A percentile compares a stretch with the other conserved stretches of the same genome.
phyloP scores from a whole-genome alignment of 1,140 invertebrate genomes.

The Polyergus mexicanus region DNA sequence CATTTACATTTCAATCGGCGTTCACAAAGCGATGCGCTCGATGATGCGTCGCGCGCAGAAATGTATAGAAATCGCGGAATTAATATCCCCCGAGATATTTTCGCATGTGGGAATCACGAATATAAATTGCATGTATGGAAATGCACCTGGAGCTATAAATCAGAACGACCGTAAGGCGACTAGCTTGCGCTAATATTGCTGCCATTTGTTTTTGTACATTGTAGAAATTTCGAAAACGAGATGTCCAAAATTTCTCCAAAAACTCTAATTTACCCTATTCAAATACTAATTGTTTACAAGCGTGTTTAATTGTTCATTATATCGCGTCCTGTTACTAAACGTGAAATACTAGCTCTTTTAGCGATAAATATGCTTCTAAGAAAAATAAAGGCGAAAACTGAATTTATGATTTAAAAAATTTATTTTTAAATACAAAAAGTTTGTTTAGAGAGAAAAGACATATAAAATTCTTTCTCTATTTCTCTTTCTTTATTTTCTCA shows the following conservation, averaged over 20 bases:
- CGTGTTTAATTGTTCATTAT: not conserved
- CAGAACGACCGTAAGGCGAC: constrained; percentile 30
- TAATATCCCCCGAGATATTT: constrained; percentile 58
- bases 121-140: constrained; percentile 55
- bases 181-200: constrained; percentile 15
- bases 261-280: not conserved
- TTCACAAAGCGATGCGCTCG: constrained; percentile 41
- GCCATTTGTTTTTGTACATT: constrained; percentile 23
- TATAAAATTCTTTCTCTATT: not conserved
- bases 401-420: not conserved
- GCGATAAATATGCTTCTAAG: not conserved
- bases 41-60: constrained; percentile 29
- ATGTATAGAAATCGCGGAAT: constrained; percentile 52
- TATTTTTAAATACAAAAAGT: not conserved
- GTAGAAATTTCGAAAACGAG: constrained; percentile 9
- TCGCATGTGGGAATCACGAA: constrained; percentile 29
- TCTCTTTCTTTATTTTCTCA: not conserved
- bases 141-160: constrained; percentile 43
- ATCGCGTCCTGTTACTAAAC: not conserved
- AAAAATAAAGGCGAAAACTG: not conserved
- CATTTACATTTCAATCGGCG: constrained; percentile 60
- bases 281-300: not conserved
- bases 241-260: constrained; percentile 21
- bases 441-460: not conserved
- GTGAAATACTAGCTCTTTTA: not conserved